Evolutionary conservation across 2,888 invertebrate genomes (phyloP).

Genomic region (Cremastobaeus sp.): DNA sequence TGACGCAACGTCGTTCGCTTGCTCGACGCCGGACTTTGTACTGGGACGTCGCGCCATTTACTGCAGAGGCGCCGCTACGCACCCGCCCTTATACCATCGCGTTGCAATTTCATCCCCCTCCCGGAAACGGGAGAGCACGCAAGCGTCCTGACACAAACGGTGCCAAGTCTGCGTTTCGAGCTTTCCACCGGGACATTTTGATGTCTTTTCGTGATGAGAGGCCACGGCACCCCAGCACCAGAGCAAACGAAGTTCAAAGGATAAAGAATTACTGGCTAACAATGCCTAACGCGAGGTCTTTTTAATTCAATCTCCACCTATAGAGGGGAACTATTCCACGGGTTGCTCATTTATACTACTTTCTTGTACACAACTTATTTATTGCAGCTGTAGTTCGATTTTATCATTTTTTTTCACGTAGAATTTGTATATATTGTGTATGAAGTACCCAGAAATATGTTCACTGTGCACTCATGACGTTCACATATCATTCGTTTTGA

Average conservation of each 20-base stretch:
- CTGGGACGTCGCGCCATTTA: constrained; percentile 75
- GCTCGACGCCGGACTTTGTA: constrained; percentile 35
- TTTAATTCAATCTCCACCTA: constrained; percentile 10
- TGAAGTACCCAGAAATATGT: too few species aligned
- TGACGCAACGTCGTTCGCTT: constrained; percentile 3
- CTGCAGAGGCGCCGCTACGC: constrained; percentile 76
- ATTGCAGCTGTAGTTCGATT: too few species aligned
- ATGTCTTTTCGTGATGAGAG: constrained; percentile 51
- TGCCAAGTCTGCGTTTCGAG: constrained; percentile 56
- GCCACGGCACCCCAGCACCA: neutral
- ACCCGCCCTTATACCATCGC: constrained; percentile 77
- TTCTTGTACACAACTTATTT: neutral
- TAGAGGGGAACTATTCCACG: neutral
- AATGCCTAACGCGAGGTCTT: constrained; percentile 1
- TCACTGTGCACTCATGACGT: too few species aligned
- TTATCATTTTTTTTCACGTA: too few species aligned
- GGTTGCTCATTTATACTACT: neutral
- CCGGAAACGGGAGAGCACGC: constrained; percentile 51
- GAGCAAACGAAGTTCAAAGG: constrained; percentile 25
- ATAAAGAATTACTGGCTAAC: constrained; percentile 22
- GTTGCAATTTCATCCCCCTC: constrained; percentile 67
- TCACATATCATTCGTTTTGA: too few species aligned
- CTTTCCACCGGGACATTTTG: constrained; percentile 57
- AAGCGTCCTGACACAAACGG: constrained; percentile 60
- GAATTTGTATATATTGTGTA: too few species aligned